Conservation (phyloP, 1,140 invertebrate genomes). For the Drosophila albomicans region DNA sequence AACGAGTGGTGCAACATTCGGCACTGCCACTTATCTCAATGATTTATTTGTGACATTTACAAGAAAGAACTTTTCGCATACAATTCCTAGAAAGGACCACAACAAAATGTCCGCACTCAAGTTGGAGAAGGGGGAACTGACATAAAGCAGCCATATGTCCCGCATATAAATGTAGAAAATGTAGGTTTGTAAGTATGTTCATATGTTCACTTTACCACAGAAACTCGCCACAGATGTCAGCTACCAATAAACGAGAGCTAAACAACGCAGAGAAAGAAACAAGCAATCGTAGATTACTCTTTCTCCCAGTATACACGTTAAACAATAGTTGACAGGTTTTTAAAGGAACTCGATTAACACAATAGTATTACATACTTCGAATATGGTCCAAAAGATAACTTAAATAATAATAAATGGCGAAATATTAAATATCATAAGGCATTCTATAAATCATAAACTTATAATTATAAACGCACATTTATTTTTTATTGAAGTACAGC, state of each 20-base stretch:
- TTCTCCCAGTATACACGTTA: not conserved
- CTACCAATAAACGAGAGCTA: constrained; percentile 7
- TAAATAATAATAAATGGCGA: too few species aligned
- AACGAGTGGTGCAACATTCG: constrained; percentile 37
- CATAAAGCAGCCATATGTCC: constrained; percentile 37
- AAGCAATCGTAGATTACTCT: not conserved
- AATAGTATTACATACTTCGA: too few species aligned
- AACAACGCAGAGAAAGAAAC: not conserved
- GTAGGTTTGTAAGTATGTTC: not conserved
- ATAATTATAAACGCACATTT: too few species aligned
- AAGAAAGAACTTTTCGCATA: constrained; percentile 36
- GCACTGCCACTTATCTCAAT: constrained; percentile 68
- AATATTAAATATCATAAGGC: too few species aligned
- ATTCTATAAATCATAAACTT: too few species aligned
- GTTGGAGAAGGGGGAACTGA: not conserved
- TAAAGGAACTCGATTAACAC: not conserved
- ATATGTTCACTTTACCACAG: constrained; percentile 15
- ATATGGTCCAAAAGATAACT: too few species aligned
- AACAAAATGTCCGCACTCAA: constrained; percentile 71
- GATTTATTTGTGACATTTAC: constrained; percentile 68
- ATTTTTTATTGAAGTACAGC: too few species aligned
- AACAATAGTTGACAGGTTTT: not conserved
- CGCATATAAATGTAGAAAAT: constrained; percentile 15
- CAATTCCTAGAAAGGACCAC: constrained; percentile 54
- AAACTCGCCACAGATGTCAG: constrained; percentile 17